Percentiles rank a stretch among this genome's conserved stretches.
phyloP scores from a whole-genome alignment of 2,888 invertebrate species.

The Drosophila kokeensis region DNA sequence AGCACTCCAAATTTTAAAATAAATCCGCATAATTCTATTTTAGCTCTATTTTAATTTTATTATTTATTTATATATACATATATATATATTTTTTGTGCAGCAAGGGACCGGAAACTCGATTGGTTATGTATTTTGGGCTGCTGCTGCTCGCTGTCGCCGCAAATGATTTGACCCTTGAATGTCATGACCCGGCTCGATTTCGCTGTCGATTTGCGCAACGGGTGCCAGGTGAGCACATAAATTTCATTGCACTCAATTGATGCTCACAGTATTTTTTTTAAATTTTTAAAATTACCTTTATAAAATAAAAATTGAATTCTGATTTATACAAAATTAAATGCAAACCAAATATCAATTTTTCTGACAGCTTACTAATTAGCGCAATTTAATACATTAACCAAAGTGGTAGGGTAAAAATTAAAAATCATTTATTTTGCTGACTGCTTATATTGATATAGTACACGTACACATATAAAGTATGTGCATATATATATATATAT shows the following conservation, averaged over 20 bases:
- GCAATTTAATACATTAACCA: no score
- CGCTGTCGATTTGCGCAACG: neutral
- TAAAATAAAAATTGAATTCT: neutral
- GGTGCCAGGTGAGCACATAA: neutral
- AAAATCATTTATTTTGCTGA: neutral
- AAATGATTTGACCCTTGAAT: conserved; percentile 68
- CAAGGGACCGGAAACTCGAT: conserved; percentile 1
- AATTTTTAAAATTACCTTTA: neutral
- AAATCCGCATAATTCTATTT: conserved; percentile 57
- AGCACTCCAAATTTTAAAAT: conserved; percentile 43
- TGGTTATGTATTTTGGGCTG: conserved; percentile 38
- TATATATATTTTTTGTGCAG: neutral
- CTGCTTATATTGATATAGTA: neutral
- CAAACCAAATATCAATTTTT: neutral
- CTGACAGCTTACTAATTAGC: no score
- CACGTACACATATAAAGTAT: neutral
- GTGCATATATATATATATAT: neutral
- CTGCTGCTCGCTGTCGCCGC: conserved; percentile 27
- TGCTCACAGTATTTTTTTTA: neutral
- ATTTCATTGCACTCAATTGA: conserved; percentile 11
- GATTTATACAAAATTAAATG: neutral
- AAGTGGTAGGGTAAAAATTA: neutral
- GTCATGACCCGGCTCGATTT: conserved; percentile 45
- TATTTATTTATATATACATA: conserved; percentile 6
- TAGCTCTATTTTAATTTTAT: conserved; percentile 8